phyloP scores from a whole-genome alignment of 2,888 invertebrate species.

The Yponomeuta evonymella region DNA sequence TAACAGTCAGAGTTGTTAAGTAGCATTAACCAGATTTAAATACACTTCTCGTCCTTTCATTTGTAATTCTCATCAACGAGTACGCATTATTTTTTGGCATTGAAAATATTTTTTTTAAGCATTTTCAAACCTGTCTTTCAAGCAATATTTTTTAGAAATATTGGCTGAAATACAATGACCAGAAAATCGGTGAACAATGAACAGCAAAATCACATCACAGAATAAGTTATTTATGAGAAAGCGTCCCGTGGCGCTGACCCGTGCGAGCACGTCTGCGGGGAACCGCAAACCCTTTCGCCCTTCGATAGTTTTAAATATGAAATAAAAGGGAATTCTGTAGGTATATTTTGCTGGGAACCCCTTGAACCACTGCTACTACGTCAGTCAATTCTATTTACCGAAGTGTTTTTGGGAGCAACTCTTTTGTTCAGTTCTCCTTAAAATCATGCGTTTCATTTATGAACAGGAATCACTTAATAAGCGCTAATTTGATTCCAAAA shows the following conservation, averaged over 20 bases:
- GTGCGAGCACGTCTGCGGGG: slow-evolving; percentile 12
- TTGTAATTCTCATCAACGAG: not conserved
- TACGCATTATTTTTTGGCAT: not conserved
- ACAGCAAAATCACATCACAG: not conserved
- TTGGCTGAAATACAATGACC: not conserved
- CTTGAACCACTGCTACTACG: slow-evolving; percentile 25
- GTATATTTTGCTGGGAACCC: slow-evolving; percentile 25
- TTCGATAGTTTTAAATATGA: slow-evolving; percentile 20
- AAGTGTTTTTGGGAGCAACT: too few species aligned
- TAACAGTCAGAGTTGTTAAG: not conserved
- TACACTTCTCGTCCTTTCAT: not conserved
- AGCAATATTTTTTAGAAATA: not conserved
- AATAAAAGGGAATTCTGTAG: slow-evolving; percentile 26
- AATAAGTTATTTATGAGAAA: not conserved
- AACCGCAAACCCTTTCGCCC: slow-evolving; percentile 17
- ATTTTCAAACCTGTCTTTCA: not conserved
- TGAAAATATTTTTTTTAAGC: not conserved
- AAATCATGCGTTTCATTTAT: too few species aligned
- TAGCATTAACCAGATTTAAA: not conserved
- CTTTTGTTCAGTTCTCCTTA: too few species aligned
- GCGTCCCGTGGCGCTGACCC: not conserved
- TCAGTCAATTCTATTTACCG: too few species aligned
- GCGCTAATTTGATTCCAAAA: too few species aligned
- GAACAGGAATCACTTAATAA: too few species aligned
- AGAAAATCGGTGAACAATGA: not conserved